Evolutionary conservation across 2,797 vertebrate species (phyloP), one percentile per base, ranked within the genome.

Genomic region (Sebastiscus albofasciatus): DNA sequence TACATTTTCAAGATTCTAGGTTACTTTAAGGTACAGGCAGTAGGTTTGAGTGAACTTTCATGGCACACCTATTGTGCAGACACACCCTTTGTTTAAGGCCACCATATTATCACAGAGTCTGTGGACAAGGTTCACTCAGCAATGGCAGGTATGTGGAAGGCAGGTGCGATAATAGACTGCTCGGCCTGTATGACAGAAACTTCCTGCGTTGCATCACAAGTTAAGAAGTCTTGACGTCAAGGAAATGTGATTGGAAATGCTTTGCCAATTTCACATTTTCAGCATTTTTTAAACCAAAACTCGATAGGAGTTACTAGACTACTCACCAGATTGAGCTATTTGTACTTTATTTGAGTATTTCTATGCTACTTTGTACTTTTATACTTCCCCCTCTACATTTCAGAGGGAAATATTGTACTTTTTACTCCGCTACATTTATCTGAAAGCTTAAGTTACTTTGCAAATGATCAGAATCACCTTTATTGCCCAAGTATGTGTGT

Each of bases 141-240:
- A 82, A 84, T 92, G 91, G 77, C 80, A 87, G 90, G 86, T 89
- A 89, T 92, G 90, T 84, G 84, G 60, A 91, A 79, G 76, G 62
- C 60, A 77, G 55, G 82, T 54, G 65, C 54, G 52, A 66, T 16
- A 61, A 83, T 34, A 54, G 9, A 79, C 68, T 66, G 64, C 42
- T 11, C 0, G 52, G 49, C 59, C 72, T 64, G 84, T 75, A 33
- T 70, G 49, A 31, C 80, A 80, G 67, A 79, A 81, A 85, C 85
- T 72, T 75, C 54, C 34, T 64, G 8, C 27, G 56, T 88, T 72
- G 24, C 77, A 16, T 86, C 89, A 88, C 12, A 2, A 8, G 10
- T 12, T 2, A 33, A 22, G 3, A 36, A 49, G 54, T 16, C n/a
- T 29, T 0, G 6, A 58, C 22, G 61, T 11, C 8, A 52, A 52